Evolutionary conservation across 1,140 invertebrate genomes (phyloP).

Genomic region (Hylaeus volcanicus): DNA sequence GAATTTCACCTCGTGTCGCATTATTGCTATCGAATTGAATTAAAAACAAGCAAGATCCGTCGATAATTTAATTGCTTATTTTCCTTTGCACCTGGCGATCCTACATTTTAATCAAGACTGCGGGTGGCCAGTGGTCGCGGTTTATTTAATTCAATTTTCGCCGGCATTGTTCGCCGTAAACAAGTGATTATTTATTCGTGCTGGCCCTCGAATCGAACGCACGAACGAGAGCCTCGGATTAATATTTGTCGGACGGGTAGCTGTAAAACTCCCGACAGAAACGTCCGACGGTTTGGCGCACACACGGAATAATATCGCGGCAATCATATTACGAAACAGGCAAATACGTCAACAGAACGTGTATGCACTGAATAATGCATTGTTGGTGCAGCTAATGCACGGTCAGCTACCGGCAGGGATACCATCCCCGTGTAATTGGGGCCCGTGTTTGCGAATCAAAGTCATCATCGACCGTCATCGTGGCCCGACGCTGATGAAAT

Average conservation of each 20-base stretch:
- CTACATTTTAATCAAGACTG: too few relatives aligned
- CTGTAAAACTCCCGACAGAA: conserved; percentile 54
- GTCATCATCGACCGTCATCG: conserved; percentile 78
- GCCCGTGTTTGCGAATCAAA: conserved; percentile 80
- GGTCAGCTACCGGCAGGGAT: conserved; percentile 73
- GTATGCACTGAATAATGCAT: conserved; percentile 80
- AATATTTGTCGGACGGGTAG: conserved; percentile 50
- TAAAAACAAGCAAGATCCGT: too few relatives aligned
- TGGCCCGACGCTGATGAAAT: conserved; percentile 63
- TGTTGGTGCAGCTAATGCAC: conserved; percentile 81
- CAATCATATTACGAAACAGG: conserved; percentile 78
- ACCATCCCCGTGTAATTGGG: conserved; percentile 75
- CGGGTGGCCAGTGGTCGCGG: too few relatives aligned
- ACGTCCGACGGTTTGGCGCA: conserved; percentile 31
- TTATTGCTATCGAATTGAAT: too few relatives aligned
- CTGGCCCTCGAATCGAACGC: conserved; percentile 18
- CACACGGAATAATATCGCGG: conserved; percentile 75
- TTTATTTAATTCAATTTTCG: too few relatives aligned
- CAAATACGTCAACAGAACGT: conserved; percentile 76
- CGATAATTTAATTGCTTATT: too few relatives aligned
- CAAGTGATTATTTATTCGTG: conserved; percentile 15
- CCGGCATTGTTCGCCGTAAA: background rate
- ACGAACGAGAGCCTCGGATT: conserved; percentile 40
- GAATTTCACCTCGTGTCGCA: too few relatives aligned
- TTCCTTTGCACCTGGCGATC: too few relatives aligned